Conservation (phyloP, 2,797 vertebrate species). For the Parauchenoglanis ngamensis region DNA sequence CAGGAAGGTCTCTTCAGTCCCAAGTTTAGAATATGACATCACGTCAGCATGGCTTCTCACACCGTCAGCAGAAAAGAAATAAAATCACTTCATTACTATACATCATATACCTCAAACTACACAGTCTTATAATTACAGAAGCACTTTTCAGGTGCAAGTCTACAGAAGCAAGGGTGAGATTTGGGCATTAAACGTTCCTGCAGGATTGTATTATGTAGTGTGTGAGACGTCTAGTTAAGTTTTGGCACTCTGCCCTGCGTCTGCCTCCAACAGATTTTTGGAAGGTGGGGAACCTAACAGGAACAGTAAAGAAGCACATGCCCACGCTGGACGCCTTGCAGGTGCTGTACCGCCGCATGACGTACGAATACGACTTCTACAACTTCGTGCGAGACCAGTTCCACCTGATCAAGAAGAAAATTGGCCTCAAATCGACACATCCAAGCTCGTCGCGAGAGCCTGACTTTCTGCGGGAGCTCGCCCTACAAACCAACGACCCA, state of each 20-base stretch:
- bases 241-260: neutral
- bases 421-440: slow-evolving; percentile 85
- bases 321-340: slow-evolving; percentile 93
- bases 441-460: slow-evolving; percentile 72
- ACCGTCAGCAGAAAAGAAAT: neutral
- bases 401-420: slow-evolving; percentile 93
- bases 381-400: slow-evolving; percentile 96
- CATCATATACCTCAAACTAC: too few relatives aligned
- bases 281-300: slow-evolving; percentile 96
- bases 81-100: neutral
- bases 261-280: slow-evolving; percentile 80
- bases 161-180: neutral
- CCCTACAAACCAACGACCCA: slow-evolving; percentile 86
- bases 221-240: neutral
- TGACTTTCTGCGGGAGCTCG: slow-evolving; percentile 82
- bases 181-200: neutral
- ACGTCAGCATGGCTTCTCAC: neutral
- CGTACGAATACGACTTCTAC: slow-evolving; percentile 96
- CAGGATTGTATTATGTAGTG: neutral
- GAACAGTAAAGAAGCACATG: slow-evolving; percentile 92
- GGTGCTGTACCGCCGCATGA: slow-evolving; percentile 94
- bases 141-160: neutral
- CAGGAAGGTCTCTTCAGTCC: neutral
- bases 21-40: neutral
- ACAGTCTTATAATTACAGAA: neutral